A percentile compares a stretch with the other conserved stretches of the same genome.
phyloP scores from a whole-genome alignment of 1,140 invertebrate genomes.

The Heliothis virescens region DNA sequence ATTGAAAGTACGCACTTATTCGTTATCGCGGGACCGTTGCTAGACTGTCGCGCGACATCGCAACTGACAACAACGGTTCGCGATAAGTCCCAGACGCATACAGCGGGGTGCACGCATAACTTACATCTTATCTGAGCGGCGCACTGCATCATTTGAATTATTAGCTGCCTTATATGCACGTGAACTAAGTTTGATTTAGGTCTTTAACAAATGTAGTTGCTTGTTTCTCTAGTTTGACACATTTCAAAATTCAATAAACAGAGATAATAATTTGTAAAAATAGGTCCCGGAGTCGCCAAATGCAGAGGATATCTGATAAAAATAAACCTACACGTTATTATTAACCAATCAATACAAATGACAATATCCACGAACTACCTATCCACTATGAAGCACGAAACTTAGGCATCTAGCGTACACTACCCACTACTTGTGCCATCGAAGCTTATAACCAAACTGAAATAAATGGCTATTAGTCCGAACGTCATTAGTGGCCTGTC shows the following conservation, averaged over 20 bases:
- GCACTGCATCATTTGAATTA: slow-evolving; percentile 14
- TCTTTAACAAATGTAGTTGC: not conserved
- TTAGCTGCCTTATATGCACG: not conserved
- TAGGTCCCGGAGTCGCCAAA: too few relatives aligned
- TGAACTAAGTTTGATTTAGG: not conserved
- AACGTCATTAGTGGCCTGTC: slow-evolving; percentile 61
- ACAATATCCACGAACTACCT: too few relatives aligned
- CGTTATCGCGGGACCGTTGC: too few relatives aligned
- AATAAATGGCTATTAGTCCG: slow-evolving; percentile 46
- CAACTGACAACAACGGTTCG: not conserved
- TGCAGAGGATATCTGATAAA: too few relatives aligned
- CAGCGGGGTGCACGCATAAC: not conserved
- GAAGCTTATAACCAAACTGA: slow-evolving; percentile 10
- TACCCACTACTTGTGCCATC: not conserved
- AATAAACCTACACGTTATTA: not conserved
- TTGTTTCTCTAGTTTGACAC: too few relatives aligned
- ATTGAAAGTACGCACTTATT: too few relatives aligned
- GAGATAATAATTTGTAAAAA: too few relatives aligned
- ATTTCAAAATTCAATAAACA: too few relatives aligned
- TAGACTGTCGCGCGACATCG: not conserved
- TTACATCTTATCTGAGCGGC: slow-evolving; percentile 5
- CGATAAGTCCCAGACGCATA: slow-evolving; percentile 19
- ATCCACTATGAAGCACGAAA: too few relatives aligned
- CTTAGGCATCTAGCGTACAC: not conserved
- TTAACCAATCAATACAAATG: not conserved